Conservation (phyloP, 2,797 vertebrate species). For the Myotis myotis region DNA sequence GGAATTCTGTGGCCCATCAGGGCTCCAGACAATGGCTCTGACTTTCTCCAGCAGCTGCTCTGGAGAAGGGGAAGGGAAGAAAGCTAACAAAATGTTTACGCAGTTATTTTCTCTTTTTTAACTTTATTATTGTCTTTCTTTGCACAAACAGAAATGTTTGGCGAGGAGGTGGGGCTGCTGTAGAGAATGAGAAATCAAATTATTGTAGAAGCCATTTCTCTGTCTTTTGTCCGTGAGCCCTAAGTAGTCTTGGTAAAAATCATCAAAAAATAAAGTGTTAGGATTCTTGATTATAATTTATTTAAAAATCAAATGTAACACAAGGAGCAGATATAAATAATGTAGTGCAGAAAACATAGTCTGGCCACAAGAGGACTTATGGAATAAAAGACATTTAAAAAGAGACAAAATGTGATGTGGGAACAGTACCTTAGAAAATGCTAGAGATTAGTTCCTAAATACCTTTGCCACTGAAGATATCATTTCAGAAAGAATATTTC, state of each 20-base stretch:
- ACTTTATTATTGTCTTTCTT: background rate
- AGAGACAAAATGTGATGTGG: background rate
- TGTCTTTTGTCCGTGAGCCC: background rate
- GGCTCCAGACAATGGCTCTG: background rate
- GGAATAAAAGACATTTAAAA: background rate
- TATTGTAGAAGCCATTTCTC: background rate
- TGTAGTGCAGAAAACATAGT: background rate
- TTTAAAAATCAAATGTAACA: background rate
- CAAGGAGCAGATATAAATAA: background rate
- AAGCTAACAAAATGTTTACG: background rate
- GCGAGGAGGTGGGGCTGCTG: accelerated
- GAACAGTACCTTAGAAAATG: background rate
- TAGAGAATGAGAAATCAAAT: background rate
- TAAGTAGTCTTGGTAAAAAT: background rate
- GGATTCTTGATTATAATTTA: background rate
- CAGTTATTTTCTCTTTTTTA: background rate
- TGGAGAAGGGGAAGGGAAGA: background rate
- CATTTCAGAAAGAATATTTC: conserved; percentile 55
- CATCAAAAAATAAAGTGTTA: background rate
- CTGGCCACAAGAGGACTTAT: background rate
- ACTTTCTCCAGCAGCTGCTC: background rate
- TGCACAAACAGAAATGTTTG: background rate
- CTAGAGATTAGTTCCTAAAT: background rate
- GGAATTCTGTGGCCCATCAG: background rate
- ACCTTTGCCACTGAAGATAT: background rate